Conservation (phyloP, 2,113 vertebrate species). For the Atlantisia rogersi region DNA sequence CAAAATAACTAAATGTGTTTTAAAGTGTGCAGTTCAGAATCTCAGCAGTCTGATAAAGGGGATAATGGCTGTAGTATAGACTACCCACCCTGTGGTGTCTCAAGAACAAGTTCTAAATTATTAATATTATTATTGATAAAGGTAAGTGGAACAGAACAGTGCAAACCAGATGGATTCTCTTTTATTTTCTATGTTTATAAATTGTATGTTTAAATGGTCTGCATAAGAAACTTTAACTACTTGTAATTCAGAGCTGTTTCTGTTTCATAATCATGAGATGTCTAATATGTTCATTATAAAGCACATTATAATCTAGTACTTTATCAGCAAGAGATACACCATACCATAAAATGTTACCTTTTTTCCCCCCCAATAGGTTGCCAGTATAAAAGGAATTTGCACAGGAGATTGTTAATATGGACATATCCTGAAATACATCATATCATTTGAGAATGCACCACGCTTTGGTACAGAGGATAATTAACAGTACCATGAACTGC, state of each 20-base stretch:
- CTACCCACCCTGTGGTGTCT: background rate
- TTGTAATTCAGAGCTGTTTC: background rate
- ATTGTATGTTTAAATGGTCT: background rate
- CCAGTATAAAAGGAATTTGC: background rate
- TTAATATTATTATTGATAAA: background rate
- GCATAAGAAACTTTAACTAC: background rate
- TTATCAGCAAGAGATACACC: background rate
- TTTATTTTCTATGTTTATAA: background rate
- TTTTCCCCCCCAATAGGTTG: background rate
- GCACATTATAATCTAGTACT: background rate
- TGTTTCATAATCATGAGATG: background rate
- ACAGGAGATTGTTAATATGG: background rate
- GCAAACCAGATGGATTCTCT: background rate
- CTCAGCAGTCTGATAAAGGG: background rate
- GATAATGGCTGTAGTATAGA: background rate
- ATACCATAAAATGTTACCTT: background rate
- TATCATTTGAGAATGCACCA: background rate
- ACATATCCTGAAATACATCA: constrained; percentile 12
- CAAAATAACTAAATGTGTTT: background rate
- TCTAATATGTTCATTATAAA: background rate
- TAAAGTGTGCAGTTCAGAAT: too few species aligned
- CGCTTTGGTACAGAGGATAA: background rate
- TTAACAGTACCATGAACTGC: background rate
- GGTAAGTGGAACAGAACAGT: background rate
- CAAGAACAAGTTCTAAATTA: background rate